A percentile compares a stretch with the other conserved stretches of the same genome.
phyloP scores from a whole-genome alignment of 2,888 invertebrate genomes.

The Eilema sororculum region DNA sequence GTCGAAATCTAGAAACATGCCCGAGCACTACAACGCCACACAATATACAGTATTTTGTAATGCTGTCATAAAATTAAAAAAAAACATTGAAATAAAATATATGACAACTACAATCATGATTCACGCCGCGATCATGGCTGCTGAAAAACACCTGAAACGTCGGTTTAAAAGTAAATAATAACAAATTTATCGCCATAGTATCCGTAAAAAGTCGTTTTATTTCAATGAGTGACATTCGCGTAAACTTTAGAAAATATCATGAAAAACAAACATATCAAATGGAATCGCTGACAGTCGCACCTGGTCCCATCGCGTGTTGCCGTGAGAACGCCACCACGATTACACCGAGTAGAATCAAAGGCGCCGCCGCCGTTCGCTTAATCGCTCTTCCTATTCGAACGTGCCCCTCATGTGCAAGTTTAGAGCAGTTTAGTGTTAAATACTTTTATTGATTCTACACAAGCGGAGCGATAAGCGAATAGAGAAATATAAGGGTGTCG shows the following conservation, averaged over 20 bases:
- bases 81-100: no score
- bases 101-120: no score
- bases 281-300: conserved; percentile 38
- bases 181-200: no score
- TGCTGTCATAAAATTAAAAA: no score
- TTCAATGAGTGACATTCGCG: no score
- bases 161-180: no score
- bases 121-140: no score
- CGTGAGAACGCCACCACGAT: conserved; percentile 53
- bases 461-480: conserved; percentile 21
- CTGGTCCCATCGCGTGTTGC: conserved; percentile 47
- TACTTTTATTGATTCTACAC: conserved; percentile 47
- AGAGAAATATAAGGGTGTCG: conserved; percentile 22
- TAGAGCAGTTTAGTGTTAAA: conserved; percentile 42
- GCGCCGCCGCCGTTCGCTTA: conserved; percentile 51
- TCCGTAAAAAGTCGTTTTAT: no score
- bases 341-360: conserved; percentile 50
- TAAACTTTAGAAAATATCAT: background rate
- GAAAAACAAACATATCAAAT: background rate
- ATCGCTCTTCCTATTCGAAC: conserved; percentile 48
- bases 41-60: no score
- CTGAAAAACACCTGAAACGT: no score
- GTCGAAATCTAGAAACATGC: no score
- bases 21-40: no score
- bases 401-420: conserved; percentile 41